These are phyloP conservation scores for Bombyx huttoni DNA, from an alignment of 2,888 invertebrate genomes.

Conservation along the genomic window DNA sequence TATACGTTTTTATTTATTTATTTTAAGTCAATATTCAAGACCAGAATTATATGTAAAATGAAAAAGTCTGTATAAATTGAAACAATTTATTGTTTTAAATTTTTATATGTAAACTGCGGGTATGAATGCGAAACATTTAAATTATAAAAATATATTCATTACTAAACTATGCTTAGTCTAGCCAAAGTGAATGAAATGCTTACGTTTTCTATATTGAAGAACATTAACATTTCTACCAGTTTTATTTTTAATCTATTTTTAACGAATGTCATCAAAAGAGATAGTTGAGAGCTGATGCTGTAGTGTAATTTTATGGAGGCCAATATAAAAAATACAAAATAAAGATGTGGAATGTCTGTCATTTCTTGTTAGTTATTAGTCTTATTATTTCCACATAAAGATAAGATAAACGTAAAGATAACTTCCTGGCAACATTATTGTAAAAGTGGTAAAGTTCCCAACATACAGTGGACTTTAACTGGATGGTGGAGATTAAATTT, in stretches of 20 bases:
- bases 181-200: slow-evolving; percentile 17
- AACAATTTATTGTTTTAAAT: slow-evolving; percentile 52
- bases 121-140: slow-evolving; percentile 38
- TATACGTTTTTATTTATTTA: no score
- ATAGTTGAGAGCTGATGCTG: not conserved
- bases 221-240: not conserved
- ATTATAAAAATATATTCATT: slow-evolving; percentile 48
- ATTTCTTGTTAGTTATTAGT: slow-evolving; percentile 23
- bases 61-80: slow-evolving; percentile 38
- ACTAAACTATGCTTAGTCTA: slow-evolving; percentile 53
- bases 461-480: slow-evolving; percentile 39
- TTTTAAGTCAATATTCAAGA: no score
- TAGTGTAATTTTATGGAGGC: not conserved
- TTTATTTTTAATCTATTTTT: slow-evolving; percentile 8
- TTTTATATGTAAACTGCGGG: slow-evolving; percentile 46
- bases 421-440: slow-evolving; percentile 1
- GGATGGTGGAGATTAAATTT: slow-evolving; percentile 47
- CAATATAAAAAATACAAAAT: slow-evolving; percentile 25
- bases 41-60: not conserved
- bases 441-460: slow-evolving; percentile 11
- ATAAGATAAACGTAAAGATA: no score
- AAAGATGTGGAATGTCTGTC: slow-evolving; percentile 51
- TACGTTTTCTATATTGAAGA: slow-evolving; percentile 2
- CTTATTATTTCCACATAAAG: slow-evolving; percentile 3
- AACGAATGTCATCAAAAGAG: slow-evolving; percentile 4